Evolutionary conservation across 1,140 invertebrate genomes (phyloP).

Genomic region (Ectropis grisescens): DNA sequence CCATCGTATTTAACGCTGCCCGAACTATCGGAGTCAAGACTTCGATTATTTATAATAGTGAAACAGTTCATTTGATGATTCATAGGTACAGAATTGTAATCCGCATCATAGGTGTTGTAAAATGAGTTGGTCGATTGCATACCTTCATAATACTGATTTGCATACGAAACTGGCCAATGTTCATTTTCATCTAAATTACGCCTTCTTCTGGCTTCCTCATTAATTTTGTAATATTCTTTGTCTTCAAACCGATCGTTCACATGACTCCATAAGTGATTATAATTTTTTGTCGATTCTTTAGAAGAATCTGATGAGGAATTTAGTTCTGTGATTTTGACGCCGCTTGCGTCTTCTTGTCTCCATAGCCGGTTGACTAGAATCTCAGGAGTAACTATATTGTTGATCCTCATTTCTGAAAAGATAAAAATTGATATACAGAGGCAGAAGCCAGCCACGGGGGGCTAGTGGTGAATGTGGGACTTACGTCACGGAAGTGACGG

Average conservation of each 20-base stretch:
- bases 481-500: too few species aligned
- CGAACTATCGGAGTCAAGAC: constrained; percentile 16
- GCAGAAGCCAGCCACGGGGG: too few species aligned
- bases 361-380: constrained; percentile 12
- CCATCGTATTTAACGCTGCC: constrained; percentile 15
- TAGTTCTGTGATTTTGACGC: constrained; percentile 35
- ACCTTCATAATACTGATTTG: too few species aligned
- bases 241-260: constrained; percentile 7
- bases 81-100: background rate
- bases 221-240: constrained; percentile 16
- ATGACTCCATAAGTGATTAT: constrained; percentile 20
- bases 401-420: constrained; percentile 27
- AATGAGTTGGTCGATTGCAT: too few species aligned
- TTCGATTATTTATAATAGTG: constrained; percentile 27
- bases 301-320: constrained; percentile 18
- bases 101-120: too few species aligned
- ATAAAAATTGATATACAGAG: too few species aligned
- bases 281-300: background rate
- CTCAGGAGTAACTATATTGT: constrained; percentile 4
- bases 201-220: constrained; percentile 17
- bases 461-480: too few species aligned
- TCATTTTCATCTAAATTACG: constrained; percentile 6
- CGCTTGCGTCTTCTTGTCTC: constrained; percentile 8
- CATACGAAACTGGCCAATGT: constrained; percentile 1
- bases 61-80: constrained; percentile 25